Conservation (phyloP, 2,113 vertebrate genomes). For the Prionailurus viverrinus region DNA sequence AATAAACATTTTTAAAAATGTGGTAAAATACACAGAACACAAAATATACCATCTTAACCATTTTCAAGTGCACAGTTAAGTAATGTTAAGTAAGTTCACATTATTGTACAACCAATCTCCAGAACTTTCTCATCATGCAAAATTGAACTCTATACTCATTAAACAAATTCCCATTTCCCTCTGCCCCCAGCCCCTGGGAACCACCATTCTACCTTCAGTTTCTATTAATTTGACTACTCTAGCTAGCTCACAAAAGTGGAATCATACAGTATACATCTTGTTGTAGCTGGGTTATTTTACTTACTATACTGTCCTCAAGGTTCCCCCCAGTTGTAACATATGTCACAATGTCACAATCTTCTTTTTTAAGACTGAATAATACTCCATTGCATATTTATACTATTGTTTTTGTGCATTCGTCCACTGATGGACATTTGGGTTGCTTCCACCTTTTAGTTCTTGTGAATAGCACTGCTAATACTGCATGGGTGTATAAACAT, state of each 20-base stretch:
- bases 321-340: neutral
- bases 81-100: neutral
- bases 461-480: neutral
- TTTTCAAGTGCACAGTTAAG: neutral
- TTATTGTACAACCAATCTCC: neutral
- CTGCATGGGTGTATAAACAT: neutral
- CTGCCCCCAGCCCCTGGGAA: neutral
- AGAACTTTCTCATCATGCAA: neutral
- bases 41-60: neutral
- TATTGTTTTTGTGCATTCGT: neutral
- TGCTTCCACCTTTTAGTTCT: neutral
- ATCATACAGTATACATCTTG: neutral
- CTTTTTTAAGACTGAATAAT: constrained; percentile 31
- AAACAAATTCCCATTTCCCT: neutral
- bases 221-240: neutral
- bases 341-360: neutral
- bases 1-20: neutral
- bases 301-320: neutral
- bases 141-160: neutral
- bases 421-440: neutral
- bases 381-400: neutral
- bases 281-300: neutral
- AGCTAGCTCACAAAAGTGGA: neutral
- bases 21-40: neutral
- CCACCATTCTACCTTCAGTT: neutral